These are phyloP conservation scores for Montipora foliosa DNA, from an alignment of 64 coral and sea anemone genomes.

Conservation along the genomic window DNA sequence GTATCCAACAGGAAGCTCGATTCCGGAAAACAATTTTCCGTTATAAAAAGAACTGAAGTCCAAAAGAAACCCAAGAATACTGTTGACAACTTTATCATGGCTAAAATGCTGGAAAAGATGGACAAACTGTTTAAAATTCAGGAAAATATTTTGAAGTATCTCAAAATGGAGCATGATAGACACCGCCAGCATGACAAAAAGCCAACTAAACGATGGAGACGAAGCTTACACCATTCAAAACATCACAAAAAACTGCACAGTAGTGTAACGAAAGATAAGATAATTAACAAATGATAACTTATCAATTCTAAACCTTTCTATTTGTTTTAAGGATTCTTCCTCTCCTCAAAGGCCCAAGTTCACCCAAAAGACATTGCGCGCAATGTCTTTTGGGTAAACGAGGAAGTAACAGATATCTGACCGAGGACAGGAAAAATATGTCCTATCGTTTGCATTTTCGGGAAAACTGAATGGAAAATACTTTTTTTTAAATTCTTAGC, in stretches of 20 bases:
- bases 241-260: slow-evolving; percentile 19
- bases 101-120: slow-evolving; percentile 43
- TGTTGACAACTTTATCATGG: slow-evolving; percentile 20
- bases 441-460: too few relatives aligned
- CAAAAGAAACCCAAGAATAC: background rate
- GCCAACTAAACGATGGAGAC: background rate
- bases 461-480: too few relatives aligned
- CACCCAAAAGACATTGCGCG: background rate
- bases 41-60: slow-evolving; percentile 7
- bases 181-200: slow-evolving; percentile 1
- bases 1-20: slow-evolving; percentile 22
- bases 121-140: slow-evolving; percentile 47
- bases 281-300: background rate
- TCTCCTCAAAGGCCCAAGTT: background rate
- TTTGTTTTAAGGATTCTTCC: background rate
- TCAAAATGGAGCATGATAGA: slow-evolving; percentile 30
- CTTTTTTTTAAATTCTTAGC: too few relatives aligned
- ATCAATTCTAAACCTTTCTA: background rate
- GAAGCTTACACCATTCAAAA: slow-evolving; percentile 14
- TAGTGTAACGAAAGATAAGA: background rate
- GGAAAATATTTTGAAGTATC: slow-evolving; percentile 34
- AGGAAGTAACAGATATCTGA: too few relatives aligned
- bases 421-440: too few relatives aligned
- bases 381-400: too few relatives aligned
- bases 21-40: slow-evolving; percentile 5